A percentile compares a stretch with the other conserved stretches of the same genome.
Conservation (phyloP, 2,888 invertebrate genomes). For the Nemurella pictetii region DNA sequence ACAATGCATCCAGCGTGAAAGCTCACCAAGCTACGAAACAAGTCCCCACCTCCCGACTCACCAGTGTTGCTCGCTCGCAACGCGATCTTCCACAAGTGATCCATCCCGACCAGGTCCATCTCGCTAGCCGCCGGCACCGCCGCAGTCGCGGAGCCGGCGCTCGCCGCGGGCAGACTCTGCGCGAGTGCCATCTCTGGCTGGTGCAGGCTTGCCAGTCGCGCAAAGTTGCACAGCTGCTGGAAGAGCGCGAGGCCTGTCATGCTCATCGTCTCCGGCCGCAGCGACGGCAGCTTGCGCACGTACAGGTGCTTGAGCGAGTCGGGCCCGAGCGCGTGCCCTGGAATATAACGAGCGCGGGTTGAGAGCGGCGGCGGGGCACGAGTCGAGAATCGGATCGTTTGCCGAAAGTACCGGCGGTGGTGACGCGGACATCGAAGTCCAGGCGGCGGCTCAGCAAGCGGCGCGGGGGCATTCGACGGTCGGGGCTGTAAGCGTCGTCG, state of each 20-base stretch:
- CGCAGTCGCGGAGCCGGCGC: background rate
- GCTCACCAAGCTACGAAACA: no score
- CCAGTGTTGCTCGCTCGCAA: slow-evolving; percentile 84
- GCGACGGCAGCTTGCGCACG: slow-evolving; percentile 82
- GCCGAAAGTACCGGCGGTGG: no score
- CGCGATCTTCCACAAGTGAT: slow-evolving; percentile 93
- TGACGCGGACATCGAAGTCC: no score
- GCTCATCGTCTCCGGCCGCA: slow-evolving; percentile 86
- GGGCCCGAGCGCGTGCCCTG: slow-evolving; percentile 80
- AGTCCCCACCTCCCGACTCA: slow-evolving; percentile 47
- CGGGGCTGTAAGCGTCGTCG: background rate
- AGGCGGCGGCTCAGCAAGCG: no score
- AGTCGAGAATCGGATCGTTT: no score
- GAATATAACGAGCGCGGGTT: background rate
- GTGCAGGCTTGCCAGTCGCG: slow-evolving; percentile 77
- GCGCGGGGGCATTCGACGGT: background rate
- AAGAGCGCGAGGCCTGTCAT: slow-evolving; percentile 90
- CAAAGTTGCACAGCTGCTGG: slow-evolving; percentile 87
- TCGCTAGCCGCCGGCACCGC: slow-evolving; percentile 54
- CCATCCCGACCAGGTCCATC: slow-evolving; percentile 80
- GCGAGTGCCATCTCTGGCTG: slow-evolving; percentile 57
- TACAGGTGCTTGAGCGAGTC: slow-evolving; percentile 88
- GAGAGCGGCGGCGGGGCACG: no score
- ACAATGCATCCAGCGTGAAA: no score
- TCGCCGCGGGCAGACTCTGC: slow-evolving; percentile 78